phyloP scores from a whole-genome alignment of 2,888 invertebrate genomes.

The Gymnocheta viridis region DNA sequence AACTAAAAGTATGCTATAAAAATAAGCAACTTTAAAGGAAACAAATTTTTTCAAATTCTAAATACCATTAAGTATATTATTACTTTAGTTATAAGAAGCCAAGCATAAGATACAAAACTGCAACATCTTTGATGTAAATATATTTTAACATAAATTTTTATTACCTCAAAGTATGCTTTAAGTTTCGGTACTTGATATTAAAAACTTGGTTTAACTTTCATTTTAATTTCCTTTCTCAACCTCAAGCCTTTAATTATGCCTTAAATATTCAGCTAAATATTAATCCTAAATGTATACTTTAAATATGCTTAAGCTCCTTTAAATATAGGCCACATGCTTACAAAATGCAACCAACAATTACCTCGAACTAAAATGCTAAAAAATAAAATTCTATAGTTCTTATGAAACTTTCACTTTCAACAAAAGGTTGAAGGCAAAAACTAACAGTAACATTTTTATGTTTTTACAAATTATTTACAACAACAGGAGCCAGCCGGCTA shows the following conservation, averaged over 20 bases:
- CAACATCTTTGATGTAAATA: background rate
- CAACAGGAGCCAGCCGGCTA: constrained; percentile 7
- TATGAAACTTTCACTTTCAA: constrained; percentile 21
- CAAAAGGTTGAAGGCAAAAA: constrained; percentile 22
- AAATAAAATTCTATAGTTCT: constrained; percentile 1
- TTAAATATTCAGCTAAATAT: constrained; percentile 35
- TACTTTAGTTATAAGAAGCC: no score
- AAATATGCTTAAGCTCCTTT: background rate
- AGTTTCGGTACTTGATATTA: background rate
- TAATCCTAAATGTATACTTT: constrained; percentile 25
- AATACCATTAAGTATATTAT: background rate
- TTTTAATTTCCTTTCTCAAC: background rate
- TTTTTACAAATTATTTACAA: constrained; percentile 53
- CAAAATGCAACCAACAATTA: constrained; percentile 9
- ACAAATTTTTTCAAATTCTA: background rate
- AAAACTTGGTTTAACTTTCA: background rate
- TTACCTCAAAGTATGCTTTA: constrained; percentile 10
- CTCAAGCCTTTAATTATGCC: constrained; percentile 40
- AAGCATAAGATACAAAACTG: no score
- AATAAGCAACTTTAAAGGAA: background rate
- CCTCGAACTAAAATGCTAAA: background rate
- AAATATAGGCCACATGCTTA: constrained; percentile 39
- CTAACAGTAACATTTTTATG: constrained; percentile 42
- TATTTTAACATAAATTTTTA: background rate
- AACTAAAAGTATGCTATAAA: background rate